phyloP scores from a whole-genome alignment of 2,113 vertebrate species.

The Labeo rohita region DNA sequence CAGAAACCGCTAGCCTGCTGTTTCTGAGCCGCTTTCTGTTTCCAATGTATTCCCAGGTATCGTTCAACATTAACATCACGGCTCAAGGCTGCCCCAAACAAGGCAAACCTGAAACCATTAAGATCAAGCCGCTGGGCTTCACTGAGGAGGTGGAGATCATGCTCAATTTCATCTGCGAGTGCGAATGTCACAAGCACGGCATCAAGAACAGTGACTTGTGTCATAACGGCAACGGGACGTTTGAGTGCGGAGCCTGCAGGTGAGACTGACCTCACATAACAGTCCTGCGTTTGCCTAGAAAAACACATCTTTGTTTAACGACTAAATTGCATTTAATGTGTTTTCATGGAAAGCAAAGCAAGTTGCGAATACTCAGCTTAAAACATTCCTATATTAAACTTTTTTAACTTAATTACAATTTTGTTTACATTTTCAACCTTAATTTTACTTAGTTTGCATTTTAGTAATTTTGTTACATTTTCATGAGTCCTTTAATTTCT shows the following conservation, averaged over 20 bases:
- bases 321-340: neutral
- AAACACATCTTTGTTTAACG: too few relatives aligned
- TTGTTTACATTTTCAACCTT: too few relatives aligned
- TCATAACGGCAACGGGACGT: slow-evolving; percentile 86
- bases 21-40: neutral
- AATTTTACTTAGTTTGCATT: too few relatives aligned
- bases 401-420: too few relatives aligned
- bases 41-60: slow-evolving; percentile 77
- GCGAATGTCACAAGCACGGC: slow-evolving; percentile 83
- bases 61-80: slow-evolving; percentile 88
- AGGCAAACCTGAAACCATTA: slow-evolving; percentile 79
- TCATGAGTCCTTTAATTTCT: too few relatives aligned
- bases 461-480: too few relatives aligned
- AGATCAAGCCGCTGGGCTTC: slow-evolving; percentile 93
- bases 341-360: neutral
- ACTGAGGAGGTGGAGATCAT: slow-evolving; percentile 91
- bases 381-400: too few relatives aligned
- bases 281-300: neutral
- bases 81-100: slow-evolving; percentile 86
- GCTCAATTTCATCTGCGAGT: slow-evolving; percentile 92
- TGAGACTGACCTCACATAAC: slow-evolving; percentile 58
- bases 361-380: neutral
- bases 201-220: slow-evolving; percentile 79
- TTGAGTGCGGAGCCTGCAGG: slow-evolving; percentile 98
- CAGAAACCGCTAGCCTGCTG: neutral